phyloP scores from a whole-genome alignment of 2,888 invertebrate genomes.

The Brassicogethes aeneus region DNA sequence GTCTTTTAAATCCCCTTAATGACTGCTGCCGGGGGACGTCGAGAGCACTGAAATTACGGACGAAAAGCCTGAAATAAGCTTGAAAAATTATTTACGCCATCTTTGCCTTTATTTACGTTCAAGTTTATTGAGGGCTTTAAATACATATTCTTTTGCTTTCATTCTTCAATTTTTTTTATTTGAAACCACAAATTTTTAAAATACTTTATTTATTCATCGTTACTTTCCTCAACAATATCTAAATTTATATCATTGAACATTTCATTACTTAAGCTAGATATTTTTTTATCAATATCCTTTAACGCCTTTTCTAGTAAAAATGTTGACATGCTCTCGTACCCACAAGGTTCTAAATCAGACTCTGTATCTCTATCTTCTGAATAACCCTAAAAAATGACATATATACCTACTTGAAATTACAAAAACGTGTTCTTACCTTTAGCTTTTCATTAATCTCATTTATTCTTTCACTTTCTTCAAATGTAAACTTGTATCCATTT shows the following conservation, averaged over 20 bases:
- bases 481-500: not conserved
- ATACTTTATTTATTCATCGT: not conserved
- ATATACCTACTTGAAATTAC: no score
- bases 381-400: no score
- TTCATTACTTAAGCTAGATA: not conserved
- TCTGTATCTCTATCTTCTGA: not conserved
- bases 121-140: not conserved
- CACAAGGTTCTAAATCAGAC: not conserved
- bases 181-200: not conserved
- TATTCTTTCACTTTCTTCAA: not conserved
- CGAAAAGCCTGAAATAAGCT: slow-evolving; percentile 24
- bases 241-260: not conserved
- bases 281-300: not conserved
- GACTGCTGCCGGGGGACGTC: slow-evolving; percentile 19
- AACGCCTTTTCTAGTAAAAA: not conserved
- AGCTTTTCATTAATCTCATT: not conserved
- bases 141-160: not conserved
- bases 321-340: not conserved
- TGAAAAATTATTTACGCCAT: slow-evolving; percentile 27
- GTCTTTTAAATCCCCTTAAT: slow-evolving; percentile 37
- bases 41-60: slow-evolving; percentile 21
- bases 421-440: not conserved
- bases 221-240: not conserved
- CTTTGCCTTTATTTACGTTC: slow-evolving; percentile 2
- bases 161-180: no score